phyloP scores from a whole-genome alignment of 2,113 vertebrate species.

The Capreolus pygargus region DNA sequence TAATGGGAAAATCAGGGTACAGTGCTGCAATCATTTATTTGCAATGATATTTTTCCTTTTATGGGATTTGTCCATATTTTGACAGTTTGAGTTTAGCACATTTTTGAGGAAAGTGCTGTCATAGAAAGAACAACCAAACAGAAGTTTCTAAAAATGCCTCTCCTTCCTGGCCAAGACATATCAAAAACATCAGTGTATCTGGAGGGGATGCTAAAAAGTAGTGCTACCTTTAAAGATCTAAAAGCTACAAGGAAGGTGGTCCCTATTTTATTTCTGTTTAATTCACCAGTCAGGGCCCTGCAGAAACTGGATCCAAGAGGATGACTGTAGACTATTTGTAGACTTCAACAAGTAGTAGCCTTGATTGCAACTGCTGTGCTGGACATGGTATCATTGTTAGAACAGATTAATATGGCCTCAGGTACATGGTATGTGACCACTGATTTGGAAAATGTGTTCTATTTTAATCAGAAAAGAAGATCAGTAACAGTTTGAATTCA shows the following conservation, averaged over 20 bases:
- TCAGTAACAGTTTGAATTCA: constrained; percentile 41
- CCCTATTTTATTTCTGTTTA: not conserved
- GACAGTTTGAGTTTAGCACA: not conserved
- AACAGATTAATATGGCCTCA: constrained; percentile 29
- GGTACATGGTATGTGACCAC: not conserved
- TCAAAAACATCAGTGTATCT: not conserved
- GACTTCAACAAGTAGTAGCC: not conserved
- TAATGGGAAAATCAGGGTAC: not conserved
- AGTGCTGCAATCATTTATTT: not conserved
- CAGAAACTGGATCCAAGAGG: not conserved
- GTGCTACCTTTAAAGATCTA: not conserved
- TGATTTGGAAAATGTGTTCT: constrained; percentile 45
- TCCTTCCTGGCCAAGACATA: not conserved
- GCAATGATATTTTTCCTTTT: not conserved
- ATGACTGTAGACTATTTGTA: not conserved
- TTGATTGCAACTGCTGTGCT: not conserved
- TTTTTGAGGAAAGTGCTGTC: not conserved
- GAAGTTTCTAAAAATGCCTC: not conserved
- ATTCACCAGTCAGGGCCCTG: not conserved
- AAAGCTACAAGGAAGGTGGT: not conserved
- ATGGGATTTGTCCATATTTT: not conserved
- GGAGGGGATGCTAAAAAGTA: not conserved
- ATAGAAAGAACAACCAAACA: not conserved
- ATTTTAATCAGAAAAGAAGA: constrained; percentile 31
- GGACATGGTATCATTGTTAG: not conserved